Percentiles rank a stretch among this genome's conserved stretches.
phyloP scores from a whole-genome alignment of 2,888 invertebrate genomes.

The Hirtodrosophila cameraria region DNA sequence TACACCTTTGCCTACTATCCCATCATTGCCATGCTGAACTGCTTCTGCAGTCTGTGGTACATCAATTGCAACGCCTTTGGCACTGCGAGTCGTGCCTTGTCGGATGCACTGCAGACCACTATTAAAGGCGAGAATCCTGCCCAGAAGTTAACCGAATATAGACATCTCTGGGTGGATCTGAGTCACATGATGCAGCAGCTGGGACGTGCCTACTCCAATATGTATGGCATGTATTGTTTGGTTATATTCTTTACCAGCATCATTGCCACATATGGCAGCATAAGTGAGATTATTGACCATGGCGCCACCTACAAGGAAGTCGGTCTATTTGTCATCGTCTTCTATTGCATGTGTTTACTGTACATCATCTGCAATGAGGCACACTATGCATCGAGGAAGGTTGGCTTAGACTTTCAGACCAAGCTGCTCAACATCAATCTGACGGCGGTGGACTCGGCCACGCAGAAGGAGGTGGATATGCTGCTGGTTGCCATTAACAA shows the following conservation, averaged over 20 bases:
- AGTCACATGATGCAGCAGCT: conserved; percentile 92
- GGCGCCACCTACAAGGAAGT: conserved; percentile 90
- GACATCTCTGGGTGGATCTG: conserved; percentile 89
- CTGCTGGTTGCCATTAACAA: conserved; percentile 90
- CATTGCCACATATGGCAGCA: conserved; percentile 88
- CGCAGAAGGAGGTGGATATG: conserved; percentile 90
- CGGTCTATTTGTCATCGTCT: conserved; percentile 89
- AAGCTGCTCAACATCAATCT: conserved; percentile 88
- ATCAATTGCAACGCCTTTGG: conserved; percentile 88
- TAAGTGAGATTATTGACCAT: conserved; percentile 89
- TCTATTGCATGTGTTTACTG: conserved; percentile 89
- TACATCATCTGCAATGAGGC: conserved; percentile 91
- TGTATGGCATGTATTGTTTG: conserved; percentile 91
- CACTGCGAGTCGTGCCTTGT: conserved; percentile 87
- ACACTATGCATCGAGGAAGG: conserved; percentile 88
- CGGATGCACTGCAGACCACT: conserved; percentile 87
- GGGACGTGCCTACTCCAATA: conserved; percentile 89
- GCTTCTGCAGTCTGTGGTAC: conserved; percentile 89
- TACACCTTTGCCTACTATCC: conserved; percentile 90
- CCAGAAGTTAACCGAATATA: conserved; percentile 87
- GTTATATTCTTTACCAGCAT: conserved; percentile 90
- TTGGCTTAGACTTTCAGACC: conserved; percentile 87
- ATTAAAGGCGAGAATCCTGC: conserved; percentile 88
- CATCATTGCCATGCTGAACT: conserved; percentile 90
- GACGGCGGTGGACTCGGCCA: conserved; percentile 87